Base-by-base conservation (phyloP, 1,140 invertebrate genomes). In the Leptinotarsa texana region DNA sequence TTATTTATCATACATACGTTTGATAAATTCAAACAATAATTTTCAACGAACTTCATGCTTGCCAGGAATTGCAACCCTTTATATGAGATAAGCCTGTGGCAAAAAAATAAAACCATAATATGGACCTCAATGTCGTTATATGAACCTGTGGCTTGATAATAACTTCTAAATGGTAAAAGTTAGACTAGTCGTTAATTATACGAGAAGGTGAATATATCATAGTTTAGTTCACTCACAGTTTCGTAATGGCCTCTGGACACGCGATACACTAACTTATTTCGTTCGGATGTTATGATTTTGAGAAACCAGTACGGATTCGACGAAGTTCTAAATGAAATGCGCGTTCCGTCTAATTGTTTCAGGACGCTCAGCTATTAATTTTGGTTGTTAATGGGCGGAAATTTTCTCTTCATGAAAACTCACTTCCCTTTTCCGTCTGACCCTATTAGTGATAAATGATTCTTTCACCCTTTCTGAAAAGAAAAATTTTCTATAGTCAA, bases 181-280 rank as follows among this genome's bases (percentile, higher is more conserved):
- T 57, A 57, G 13, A 57, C 51, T 57, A 57, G 13, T 57, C 51
- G 51, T 57, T 57, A 57, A 57, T 57, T 57, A 57, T 57, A 57
- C 51, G n/a, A 18, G 13, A 57, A 57, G 51, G 51, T 57, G 51
- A 18, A 57, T 57, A 57, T 57, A 57, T 57, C 51, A 57, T 57
- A 57, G 51, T 57, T 57, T 57, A 57, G 51, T 57, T 57, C 51
- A 57, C 51, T 57, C 51, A 57, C 15, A 57, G 51, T 57, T 57
- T 18, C 51, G 51, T 57, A 57, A 57, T 57, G 17, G 51, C 51
- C 51, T 15, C 51, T 57, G 51, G 17, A 57, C 51, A 57, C 6
- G 51, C 51, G 51, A 57, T 57, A 57, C 51, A 17, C 33, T 15
- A 57, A 57, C 51, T 57, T 18, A 57, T 57, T 57, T 57, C 51